These are phyloP conservation scores for Phania funesta DNA, from an alignment of 2,888 invertebrate genomes.

Conservation along the genomic window DNA sequence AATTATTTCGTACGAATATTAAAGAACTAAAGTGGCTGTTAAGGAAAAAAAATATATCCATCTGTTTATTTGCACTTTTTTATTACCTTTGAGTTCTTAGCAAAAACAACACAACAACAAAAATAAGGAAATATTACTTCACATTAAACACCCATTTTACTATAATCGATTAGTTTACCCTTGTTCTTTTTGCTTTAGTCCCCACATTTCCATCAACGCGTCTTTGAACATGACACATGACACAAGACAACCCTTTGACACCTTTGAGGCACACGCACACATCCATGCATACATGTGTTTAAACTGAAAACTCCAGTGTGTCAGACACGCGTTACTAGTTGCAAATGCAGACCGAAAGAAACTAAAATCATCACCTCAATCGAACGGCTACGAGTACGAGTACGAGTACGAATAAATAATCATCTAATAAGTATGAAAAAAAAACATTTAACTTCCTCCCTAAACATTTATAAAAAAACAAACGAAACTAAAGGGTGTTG, in stretches of 20 bases:
- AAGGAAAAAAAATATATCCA: neutral
- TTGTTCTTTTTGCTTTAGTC: neutral
- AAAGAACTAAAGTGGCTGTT: neutral
- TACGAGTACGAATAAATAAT: slow-evolving; percentile 54
- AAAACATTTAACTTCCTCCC: slow-evolving; percentile 62
- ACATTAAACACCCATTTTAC: slow-evolving; percentile 71
- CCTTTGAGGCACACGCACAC: slow-evolving; percentile 40
- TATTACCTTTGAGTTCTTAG: neutral
- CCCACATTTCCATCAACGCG: neutral
- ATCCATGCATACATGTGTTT: neutral
- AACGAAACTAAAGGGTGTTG: slow-evolving; percentile 45
- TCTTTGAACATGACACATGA: neutral
- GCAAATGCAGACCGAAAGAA: slow-evolving; percentile 28
- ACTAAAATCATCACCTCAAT: slow-evolving; percentile 48
- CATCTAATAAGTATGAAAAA: slow-evolving; percentile 64
- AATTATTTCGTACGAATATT: too few relatives aligned
- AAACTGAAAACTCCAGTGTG: slow-evolving; percentile 70
- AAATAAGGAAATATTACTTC: slow-evolving; percentile 74
- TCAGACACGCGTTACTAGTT: slow-evolving; percentile 72
- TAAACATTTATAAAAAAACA: slow-evolving; percentile 27
- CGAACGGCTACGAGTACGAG: slow-evolving; percentile 10
- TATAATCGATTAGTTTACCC: slow-evolving; percentile 59
- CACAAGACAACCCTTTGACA: slow-evolving; percentile 57
- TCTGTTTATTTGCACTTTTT: neutral
- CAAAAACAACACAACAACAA: neutral